phyloP scores from a whole-genome alignment of 2,888 invertebrate species.

The Omphaloscelis lunosa region DNA sequence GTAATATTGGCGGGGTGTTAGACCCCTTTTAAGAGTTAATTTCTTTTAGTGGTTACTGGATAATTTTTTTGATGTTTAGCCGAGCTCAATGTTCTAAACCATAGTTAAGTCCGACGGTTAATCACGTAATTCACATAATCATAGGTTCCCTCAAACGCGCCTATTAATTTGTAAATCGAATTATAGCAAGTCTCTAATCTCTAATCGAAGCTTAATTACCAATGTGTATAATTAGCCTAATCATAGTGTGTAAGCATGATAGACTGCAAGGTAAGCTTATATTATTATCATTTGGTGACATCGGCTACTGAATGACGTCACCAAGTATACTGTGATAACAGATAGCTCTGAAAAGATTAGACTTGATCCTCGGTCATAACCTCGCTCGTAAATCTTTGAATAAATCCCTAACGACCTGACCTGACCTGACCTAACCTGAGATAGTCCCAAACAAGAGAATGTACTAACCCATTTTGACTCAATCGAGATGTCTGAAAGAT shows the following conservation, averaged over 20 bases:
- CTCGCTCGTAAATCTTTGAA: conserved; percentile 56
- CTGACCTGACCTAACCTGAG: no score
- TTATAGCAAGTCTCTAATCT: conserved; percentile 51
- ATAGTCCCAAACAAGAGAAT: conserved; percentile 54
- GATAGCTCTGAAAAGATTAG: conserved; percentile 44
- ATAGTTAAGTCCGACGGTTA: background rate
- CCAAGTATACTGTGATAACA: conserved; percentile 9
- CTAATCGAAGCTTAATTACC: conserved; percentile 53
- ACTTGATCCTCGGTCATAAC: conserved; percentile 44
- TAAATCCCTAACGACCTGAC: conserved; percentile 48
- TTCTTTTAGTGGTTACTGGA: conserved; percentile 21
- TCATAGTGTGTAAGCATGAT: conserved; percentile 19
- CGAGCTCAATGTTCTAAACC: conserved; percentile 19
- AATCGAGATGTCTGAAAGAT: conserved; percentile 64
- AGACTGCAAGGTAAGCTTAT: conserved; percentile 31
- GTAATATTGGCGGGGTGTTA: background rate
- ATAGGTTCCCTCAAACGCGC: conserved; percentile 18
- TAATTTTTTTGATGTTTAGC: conserved; percentile 10
- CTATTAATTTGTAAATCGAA: conserved; percentile 57
- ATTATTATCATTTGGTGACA: conserved; percentile 22
- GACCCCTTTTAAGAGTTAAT: conserved; percentile 41
- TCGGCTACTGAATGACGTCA: background rate
- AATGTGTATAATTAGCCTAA: conserved; percentile 50
- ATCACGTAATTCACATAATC: conserved; percentile 15
- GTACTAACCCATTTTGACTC: conserved; percentile 50